Base-by-base conservation (phyloP, 2,888 invertebrate genomes). In the Pristionchus mayeri region DNA sequence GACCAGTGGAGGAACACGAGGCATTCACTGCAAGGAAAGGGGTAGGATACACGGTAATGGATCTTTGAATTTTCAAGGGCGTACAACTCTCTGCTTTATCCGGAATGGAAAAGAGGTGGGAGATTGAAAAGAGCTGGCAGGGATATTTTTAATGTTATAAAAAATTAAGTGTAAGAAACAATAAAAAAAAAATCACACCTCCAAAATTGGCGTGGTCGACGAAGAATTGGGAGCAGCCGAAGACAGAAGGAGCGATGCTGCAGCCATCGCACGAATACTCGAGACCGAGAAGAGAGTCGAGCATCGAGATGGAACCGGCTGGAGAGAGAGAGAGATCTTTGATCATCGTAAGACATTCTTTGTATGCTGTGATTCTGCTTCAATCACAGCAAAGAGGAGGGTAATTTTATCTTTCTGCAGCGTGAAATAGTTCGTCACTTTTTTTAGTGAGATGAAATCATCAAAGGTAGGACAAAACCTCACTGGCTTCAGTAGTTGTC, bases 221-320 rank as follows among this genome's bases (percentile, higher is more conserved):
- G 81, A 81, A 81, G 60, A 60, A 81, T 13, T 81, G 57, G 1
- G 81, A 37, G 60, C 81, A 81, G 18, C 11, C 40, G 44, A 48
- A 76, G 2, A 76, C n/a, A 4, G 67, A 67, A 0, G 67, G 67
- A 0, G 67, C 37, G 30, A 60, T 60, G 13, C 7, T 34, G 67
- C 67, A 67, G 24, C 34, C n/a, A 13, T 79, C 40, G n/a, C 37
- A 54, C 11, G 34, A 11, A 30, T 40, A 79, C 21, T 52, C 52
- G 9, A 79, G 37, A n/a, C 79, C 79, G n/a, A 54, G 79, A 1
- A 79, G 37, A 18, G 79, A 79, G 37, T 79, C 79, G 0, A 54
- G 37, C 48, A 76, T 48, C 7, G 27, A n/a, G 27, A 76, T 50
- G 48, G 50, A 24, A 16, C n/a, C n/a, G n/a, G n/a, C n/a, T n/a